A percentile compares a stretch with the other conserved stretches of the same genome.
These are phyloP conservation scores for Phyllotreta striolata DNA, from an alignment of 2,888 invertebrate species.

Conservation along the genomic window DNA sequence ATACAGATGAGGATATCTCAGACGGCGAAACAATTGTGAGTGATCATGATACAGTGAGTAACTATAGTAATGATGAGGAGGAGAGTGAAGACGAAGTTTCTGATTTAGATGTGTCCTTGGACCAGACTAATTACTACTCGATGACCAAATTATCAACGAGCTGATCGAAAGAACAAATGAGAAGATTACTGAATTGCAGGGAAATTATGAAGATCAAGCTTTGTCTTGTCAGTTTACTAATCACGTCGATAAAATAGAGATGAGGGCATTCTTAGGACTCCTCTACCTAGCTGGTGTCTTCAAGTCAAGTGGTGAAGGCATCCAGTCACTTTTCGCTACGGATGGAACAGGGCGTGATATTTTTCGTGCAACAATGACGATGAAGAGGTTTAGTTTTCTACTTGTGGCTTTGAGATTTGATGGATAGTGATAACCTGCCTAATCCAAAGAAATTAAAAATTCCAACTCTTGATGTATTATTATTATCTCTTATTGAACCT, in stretches of 20 bases:
- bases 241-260: neutral
- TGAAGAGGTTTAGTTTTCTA: conserved; percentile 26
- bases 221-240: neutral
- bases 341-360: conserved; percentile 32
- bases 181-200: neutral
- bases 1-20: neutral
- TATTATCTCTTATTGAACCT: conserved; percentile 35
- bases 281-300: neutral
- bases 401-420: conserved; percentile 33
- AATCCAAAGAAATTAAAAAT: conserved; percentile 27
- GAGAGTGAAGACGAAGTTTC: neutral
- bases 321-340: neutral
- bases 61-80: neutral
- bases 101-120: conserved; percentile 1
- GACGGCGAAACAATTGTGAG: neutral
- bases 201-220: neutral
- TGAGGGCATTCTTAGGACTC: neutral
- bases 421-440: conserved; percentile 27
- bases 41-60: neutral
- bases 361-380: conserved; percentile 27
- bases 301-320: neutral
- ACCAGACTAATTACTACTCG: no score
- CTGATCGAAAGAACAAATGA: neutral
- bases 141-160: no score
- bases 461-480: conserved; percentile 30